These are phyloP conservation scores for Alligator sinensis DNA, from an alignment of 2,113 vertebrate genomes.

Conservation along the genomic window DNA sequence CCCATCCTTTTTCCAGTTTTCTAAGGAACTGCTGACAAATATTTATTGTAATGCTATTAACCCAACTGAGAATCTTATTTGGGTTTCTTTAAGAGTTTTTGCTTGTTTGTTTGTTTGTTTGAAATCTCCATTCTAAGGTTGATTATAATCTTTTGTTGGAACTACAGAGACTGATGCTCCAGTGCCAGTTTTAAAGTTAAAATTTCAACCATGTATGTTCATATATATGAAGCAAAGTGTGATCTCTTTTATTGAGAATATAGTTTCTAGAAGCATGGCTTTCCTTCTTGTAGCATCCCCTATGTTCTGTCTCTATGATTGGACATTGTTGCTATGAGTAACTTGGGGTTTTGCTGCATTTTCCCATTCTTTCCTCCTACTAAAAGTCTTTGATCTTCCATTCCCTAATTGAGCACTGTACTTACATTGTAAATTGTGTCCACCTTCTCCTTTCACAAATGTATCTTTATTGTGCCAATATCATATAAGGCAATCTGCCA, in stretches of 20 bases:
- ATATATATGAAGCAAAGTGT: neutral
- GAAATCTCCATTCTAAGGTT: fast-evolving
- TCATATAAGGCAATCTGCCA: neutral
- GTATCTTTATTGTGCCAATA: neutral
- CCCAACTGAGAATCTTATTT: no score
- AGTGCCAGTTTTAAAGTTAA: no score
- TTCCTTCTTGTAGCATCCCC: neutral
- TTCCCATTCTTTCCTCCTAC: neutral
- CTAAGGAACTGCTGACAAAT: no score
- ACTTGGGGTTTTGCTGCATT: fast-evolving
- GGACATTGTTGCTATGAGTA: neutral
- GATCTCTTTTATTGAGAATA: neutral
- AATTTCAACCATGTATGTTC: neutral
- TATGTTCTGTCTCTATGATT: neutral
- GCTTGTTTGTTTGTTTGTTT: neutral
- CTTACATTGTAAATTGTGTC: neutral
- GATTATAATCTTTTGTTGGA: neutral
- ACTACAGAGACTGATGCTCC: neutral
- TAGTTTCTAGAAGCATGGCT: neutral
- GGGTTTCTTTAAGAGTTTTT: no score
- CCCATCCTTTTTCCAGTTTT: no score
- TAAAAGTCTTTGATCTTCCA: neutral
- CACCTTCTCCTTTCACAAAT: neutral
- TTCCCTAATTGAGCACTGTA: neutral
- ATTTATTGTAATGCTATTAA: no score